Conservation (phyloP, 1,140 invertebrate genomes). For the Diprion similis region DNA sequence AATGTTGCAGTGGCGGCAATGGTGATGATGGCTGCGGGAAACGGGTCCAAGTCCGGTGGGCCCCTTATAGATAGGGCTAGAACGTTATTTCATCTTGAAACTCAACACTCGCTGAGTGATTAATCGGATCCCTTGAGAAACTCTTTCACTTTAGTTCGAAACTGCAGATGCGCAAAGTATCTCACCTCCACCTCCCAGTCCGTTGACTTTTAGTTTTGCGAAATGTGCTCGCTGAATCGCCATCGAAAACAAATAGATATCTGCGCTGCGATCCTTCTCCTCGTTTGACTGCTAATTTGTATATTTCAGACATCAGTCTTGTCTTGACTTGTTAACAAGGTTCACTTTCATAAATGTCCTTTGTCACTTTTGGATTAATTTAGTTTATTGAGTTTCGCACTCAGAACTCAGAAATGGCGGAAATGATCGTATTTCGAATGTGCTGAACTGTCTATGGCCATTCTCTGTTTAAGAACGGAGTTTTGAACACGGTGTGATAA, state of each 20-base stretch:
- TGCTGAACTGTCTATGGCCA: too few relatives aligned
- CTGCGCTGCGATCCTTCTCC: not conserved
- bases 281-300: not conserved
- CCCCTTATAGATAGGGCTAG: slow-evolving; percentile 55
- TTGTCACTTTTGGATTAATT: too few relatives aligned
- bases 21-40: not conserved
- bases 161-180: not conserved
- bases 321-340: too few relatives aligned
- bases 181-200: slow-evolving; percentile 7
- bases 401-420: too few relatives aligned
- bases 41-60: slow-evolving; percentile 33
- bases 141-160: not conserved
- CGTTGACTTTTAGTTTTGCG: not conserved
- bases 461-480: too few relatives aligned
- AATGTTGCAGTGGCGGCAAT: not conserved
- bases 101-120: slow-evolving; percentile 45
- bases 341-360: too few relatives aligned
- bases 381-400: too few relatives aligned
- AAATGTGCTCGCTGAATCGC: not conserved
- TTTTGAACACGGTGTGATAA: not conserved
- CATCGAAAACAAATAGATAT: not conserved
- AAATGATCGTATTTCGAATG: too few relatives aligned
- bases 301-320: not conserved
- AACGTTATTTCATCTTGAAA: slow-evolving; percentile 58
- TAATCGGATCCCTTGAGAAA: slow-evolving; percentile 39